Base-by-base conservation (phyloP, 2,888 invertebrate genomes). In the Cheilosia soror region DNA sequence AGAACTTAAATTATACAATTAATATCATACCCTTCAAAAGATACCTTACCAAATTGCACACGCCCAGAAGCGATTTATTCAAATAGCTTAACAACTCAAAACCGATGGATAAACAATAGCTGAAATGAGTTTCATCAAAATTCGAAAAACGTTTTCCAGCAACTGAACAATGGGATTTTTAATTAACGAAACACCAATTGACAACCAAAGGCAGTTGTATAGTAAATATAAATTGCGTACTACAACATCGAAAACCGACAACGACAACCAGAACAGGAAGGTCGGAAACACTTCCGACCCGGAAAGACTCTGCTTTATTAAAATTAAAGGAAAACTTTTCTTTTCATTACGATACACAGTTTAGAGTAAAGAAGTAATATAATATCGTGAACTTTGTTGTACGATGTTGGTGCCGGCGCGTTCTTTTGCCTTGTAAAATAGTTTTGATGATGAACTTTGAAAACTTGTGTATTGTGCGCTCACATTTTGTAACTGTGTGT, bases 291-390 rank as follows among this genome's bases (percentile, higher is more conserved):
- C 47, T 78, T 83, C 78, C 57, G 63, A 73, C 73, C 63, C 68
- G 63, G 68, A 78, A 73, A 83, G 68, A 51, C 78, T 62, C 11
- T 72, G 72, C 82, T 68, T 78, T 83, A 83, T 83, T 78, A 73
- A 78, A 83, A 78, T 83, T 65, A 78, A 83, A 78, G 68, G 51
- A 83, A 77, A 83, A 83, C 78, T 78, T 78, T 71, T 66, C 71
- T 47, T 80, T 69, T 68, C 75, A 57, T 78, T 73, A 58, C 62
- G 51, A 73, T 73, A 68, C 63, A 78, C 40, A 57, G 66, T 77
- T 77, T 63, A 25, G 53, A 66, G 49, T 20, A 40, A 33, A 49
- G 55, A 60, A 78, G 63, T 44, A 72, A 72, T 47, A 68, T 63
- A 69, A 81, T 53, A 58, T 69, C 78, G 55, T 51, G 57, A 78